Evolutionary conservation across 2,797 vertebrate species (phyloP).

Genomic region (Triplophysa bombifrons): DNA sequence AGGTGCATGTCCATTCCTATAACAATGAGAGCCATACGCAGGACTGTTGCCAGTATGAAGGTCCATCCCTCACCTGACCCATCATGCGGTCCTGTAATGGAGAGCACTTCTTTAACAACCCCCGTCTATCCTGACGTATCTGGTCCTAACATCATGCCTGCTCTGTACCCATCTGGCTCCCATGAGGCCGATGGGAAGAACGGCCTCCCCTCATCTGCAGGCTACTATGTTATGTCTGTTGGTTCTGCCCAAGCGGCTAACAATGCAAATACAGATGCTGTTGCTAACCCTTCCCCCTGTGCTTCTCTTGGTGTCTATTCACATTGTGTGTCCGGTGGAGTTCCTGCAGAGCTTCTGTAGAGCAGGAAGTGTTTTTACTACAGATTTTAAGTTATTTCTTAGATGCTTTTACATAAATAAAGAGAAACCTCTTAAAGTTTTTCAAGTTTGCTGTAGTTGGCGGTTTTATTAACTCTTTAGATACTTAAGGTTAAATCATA

Average conservation of each 20-base stretch:
- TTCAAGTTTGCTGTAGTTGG: too few relatives aligned
- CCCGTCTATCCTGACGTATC: not conserved
- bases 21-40: slow-evolving; percentile 76
- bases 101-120: not conserved
- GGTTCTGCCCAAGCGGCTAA: slow-evolving; percentile 57
- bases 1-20: slow-evolving; percentile 86
- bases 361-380: not conserved
- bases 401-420: slow-evolving; percentile 25
- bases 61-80: slow-evolving; percentile 13
- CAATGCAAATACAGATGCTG: slow-evolving; percentile 61
- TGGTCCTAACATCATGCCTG: not conserved
- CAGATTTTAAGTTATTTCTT: not conserved
- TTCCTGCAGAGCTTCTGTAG: slow-evolving; percentile 59
- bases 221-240: slow-evolving; percentile 55
- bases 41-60: slow-evolving; percentile 56
- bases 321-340: slow-evolving; percentile 55
- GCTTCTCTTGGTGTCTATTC: slow-evolving; percentile 54
- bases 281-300: slow-evolving; percentile 53
- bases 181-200: slow-evolving; percentile 57
- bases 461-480: not conserved
- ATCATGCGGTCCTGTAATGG: not conserved
- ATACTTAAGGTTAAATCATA: not conserved
- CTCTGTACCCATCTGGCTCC: slow-evolving; percentile 28
- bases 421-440: not conserved
- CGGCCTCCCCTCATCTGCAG: slow-evolving; percentile 39